Base-by-base conservation (phyloP, 2,797 vertebrate species). In the Halcyon badia region DNA sequence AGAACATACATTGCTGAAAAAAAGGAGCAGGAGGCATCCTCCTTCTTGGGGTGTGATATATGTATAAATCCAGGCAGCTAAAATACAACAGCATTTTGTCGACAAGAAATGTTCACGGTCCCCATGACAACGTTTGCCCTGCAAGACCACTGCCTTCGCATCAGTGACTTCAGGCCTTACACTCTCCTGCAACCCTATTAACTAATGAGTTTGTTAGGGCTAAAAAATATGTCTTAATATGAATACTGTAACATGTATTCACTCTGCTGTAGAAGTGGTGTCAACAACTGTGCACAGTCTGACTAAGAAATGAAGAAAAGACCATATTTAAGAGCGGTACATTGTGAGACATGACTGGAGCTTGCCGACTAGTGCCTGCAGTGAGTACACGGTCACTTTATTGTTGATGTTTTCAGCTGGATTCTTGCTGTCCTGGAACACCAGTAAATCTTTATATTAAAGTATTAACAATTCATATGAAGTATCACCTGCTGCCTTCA, bases 211-310 rank as follows among this genome's bases (percentile, higher is more conserved):
- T 61, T 44, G 8, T 22, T 2, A 35, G 16, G 49, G 44, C 14
- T 69, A 8, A 30, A 39, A 9, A 3, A 10, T 5, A 6, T 2
- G 3, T 15, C 31, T 22, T 52, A 6, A 58, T 25, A 28, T 33
- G 33, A 76, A 54, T 19, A 37, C 9, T 17, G 8, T 14, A 37
- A 22, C 9, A 3, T 2, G 2, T 33, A 61, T 30, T 62, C 41
- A 31, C 33, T 57, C 42, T 2, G 0, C 33, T 22, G 11, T 51
- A 41, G 21, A 61, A 81, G 48, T 18, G 28, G 18, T 11, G 4
- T 4, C 66, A 54, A 82, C 0, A 4, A 41, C 0, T 17, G 24
- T 30, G 54, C 24, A 7, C 0, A 15, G 8, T 49, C 75, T 69
- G 28, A 46, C 30, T 79, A 44, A 6, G 30, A 28, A 66, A 69